Evolutionary conservation across 37 sponge, comb jelly and placozoan species (phyloP), one percentile per base, ranked within the genome.

Genomic region (Beroe forskalii): DNA sequence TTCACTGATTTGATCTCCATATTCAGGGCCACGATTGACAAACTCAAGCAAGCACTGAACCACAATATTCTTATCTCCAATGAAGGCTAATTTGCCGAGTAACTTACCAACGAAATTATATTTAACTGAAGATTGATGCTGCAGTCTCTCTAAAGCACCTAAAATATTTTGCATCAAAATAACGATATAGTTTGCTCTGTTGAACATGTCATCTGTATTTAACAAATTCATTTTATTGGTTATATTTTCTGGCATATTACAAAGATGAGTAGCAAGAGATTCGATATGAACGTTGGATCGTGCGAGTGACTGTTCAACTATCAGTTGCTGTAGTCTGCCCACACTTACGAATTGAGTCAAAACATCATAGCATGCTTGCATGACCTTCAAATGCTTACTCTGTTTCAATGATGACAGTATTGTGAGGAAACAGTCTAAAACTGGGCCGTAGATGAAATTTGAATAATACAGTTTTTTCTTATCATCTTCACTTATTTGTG

Each of bases 301-400:
- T 12, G 86, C 86, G 4, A 80, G 86, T 12, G 86, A 80, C 55
- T 80, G 40, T 27, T 80, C 86, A 17, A 80, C 86, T 3, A 80
- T 44, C 28, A 80, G 31, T 43, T 80, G 86, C 27, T 80, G 86
- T 1, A 80, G 23, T 30, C 86, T 17, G 6, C 86, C 86, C 28
- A 80, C 86, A 43, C 86, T 80, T 12, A 80, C 86, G 42, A 80
- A 80, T 27, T 80, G 86, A 1, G 28, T 80, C 48, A 80, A 25
- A 44, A 80, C 86, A 80, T 80, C 86, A 44, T 80, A 80, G 27
- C 86, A 43, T 41, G 86, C 86, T 25, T 80, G 86, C 30, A 80
- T 22, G 1, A 80, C 55, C 22, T 80, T 80, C 27, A 80, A 43
- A 80, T 80, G 86, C 30, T 43, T 80, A 41, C 55, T n/a, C 40